These are phyloP conservation scores for Apamea monoglypha DNA, from an alignment of 2,888 invertebrate genomes.

Conservation along the genomic window DNA sequence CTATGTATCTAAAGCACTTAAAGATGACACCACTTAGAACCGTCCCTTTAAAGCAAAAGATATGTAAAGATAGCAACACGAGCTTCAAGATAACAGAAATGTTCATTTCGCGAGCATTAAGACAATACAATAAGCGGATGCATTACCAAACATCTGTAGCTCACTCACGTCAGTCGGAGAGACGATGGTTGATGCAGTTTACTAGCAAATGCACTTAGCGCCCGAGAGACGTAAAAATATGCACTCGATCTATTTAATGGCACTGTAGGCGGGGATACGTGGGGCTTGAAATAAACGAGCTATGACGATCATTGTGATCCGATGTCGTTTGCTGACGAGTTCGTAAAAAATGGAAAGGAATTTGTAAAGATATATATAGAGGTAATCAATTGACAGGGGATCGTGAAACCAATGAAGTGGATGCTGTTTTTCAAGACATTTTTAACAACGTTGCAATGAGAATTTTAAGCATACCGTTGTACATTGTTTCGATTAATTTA, in stretches of 20 bases:
- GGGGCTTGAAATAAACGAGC: slow-evolving; percentile 67
- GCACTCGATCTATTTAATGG: slow-evolving; percentile 86
- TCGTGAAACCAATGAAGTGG: not conserved
- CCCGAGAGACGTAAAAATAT: slow-evolving; percentile 85
- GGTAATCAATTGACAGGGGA: not conserved
- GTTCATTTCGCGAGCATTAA: slow-evolving; percentile 60
- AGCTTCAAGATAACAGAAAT: slow-evolving; percentile 55
- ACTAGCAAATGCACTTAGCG: slow-evolving; percentile 88
- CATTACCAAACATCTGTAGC: slow-evolving; percentile 63
- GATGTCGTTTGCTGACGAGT: slow-evolving; percentile 53
- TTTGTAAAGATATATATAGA: slow-evolving; percentile 33
- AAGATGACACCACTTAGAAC: slow-evolving; percentile 55
- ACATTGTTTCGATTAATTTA: slow-evolving; percentile 20
- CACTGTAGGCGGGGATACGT: slow-evolving; percentile 77
- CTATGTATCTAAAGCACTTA: slow-evolving; percentile 52
- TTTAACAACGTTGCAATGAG: not conserved
- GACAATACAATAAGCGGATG: slow-evolving; percentile 66
- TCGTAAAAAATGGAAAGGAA: slow-evolving; percentile 37
- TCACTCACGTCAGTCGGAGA: slow-evolving; percentile 52
- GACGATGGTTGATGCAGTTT: slow-evolving; percentile 78
- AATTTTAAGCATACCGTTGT: not conserved
- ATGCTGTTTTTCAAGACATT: not conserved
- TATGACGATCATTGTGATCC: slow-evolving; percentile 50
- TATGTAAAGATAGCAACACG: slow-evolving; percentile 58
- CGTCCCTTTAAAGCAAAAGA: slow-evolving; percentile 51